Percentiles rank a stretch among this genome's conserved stretches.
These are phyloP conservation scores for Furcula furcula DNA, from an alignment of 2,888 invertebrate genomes.

Conservation along the genomic window DNA sequence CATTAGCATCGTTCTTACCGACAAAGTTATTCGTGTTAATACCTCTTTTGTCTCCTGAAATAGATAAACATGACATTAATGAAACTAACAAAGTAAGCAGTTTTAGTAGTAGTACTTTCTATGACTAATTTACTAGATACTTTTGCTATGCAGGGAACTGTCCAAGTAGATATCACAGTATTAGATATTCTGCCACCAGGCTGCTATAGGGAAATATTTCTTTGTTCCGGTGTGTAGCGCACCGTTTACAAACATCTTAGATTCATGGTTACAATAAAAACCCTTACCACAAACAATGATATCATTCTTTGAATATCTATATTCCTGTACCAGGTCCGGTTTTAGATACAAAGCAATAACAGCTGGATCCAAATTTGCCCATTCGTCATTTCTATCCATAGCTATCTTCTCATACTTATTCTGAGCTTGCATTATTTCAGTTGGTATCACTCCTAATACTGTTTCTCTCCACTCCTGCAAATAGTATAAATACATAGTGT, in stretches of 20 bases:
- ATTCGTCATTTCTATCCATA: slow-evolving; percentile 31
- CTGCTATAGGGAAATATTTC: too few relatives aligned
- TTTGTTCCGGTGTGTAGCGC: too few relatives aligned
- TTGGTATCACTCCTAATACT: slow-evolving; percentile 50
- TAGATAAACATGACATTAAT: too few relatives aligned
- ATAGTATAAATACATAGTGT: too few relatives aligned
- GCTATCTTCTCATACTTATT: slow-evolving; percentile 57
- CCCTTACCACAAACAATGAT: slow-evolving; percentile 62
- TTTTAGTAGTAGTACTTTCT: too few relatives aligned
- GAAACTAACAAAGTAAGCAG: too few relatives aligned
- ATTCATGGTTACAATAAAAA: too few relatives aligned
- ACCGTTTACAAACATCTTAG: too few relatives aligned
- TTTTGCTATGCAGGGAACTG: too few relatives aligned
- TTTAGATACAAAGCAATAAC: slow-evolving; percentile 46
- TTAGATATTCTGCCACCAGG: too few relatives aligned
- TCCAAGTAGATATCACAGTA: too few relatives aligned
- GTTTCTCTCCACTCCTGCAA: slow-evolving; percentile 22
- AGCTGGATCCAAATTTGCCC: slow-evolving; percentile 62
- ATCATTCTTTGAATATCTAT: slow-evolving; percentile 56
- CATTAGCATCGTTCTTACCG: slow-evolving; percentile 49
- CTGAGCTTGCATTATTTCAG: slow-evolving; percentile 53
- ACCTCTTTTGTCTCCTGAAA: slow-evolving; percentile 55
- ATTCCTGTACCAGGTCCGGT: slow-evolving; percentile 54
- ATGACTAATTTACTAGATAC: too few relatives aligned
- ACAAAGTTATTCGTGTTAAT: slow-evolving; percentile 48